Evolutionary conservation across 2,888 invertebrate species (phyloP), one percentile per base, ranked within the genome.

Genomic region (Diaprepes abbreviatus): DNA sequence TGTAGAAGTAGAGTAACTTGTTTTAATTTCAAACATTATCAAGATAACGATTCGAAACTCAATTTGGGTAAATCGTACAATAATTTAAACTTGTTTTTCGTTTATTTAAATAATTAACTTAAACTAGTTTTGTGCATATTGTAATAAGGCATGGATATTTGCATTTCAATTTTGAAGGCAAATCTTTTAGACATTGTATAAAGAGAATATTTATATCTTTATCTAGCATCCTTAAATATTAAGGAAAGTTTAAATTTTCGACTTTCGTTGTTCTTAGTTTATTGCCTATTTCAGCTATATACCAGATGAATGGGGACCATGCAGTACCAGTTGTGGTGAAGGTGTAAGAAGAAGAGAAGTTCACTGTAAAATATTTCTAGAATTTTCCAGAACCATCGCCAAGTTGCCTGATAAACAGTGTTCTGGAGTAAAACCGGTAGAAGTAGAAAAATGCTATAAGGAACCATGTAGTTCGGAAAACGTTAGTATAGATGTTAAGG

Each of bases 361-460:
- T n/a, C 91, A 93, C 77, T 98, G 98, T 86, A 95, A 95, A 86
- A 96, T 97, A 78, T 96, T 94, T 85, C 86, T 97, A 71, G 95
- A 96, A 83, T 96, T 96, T 84, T 94, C 96, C 66, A 89, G 92
- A 75, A 95, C 95, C 0, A 92, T 95, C 59, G 95, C 94, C 3
- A 93, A 92, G 75, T 86, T 97, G 7, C 95, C 96, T 0, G 96
- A 97, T 80, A 89, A 89, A 59, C 92, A 96, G 80, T 97, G 97
- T 81, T 89, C 92, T 77, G 96, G 95, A 0, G 90, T 90, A 0
- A 95, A 94, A 80, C 96, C 97, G 9, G 14, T 62, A 0, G 93
- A 93, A 75, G 90, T 90, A 0, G 95, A 96, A 80, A 87, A 91
- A 78, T 97, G 97, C 79, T 89, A 90, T 17, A 89, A 91, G 87